Conservation (phyloP, 2,888 invertebrate species). For the Panzeria rudis region DNA sequence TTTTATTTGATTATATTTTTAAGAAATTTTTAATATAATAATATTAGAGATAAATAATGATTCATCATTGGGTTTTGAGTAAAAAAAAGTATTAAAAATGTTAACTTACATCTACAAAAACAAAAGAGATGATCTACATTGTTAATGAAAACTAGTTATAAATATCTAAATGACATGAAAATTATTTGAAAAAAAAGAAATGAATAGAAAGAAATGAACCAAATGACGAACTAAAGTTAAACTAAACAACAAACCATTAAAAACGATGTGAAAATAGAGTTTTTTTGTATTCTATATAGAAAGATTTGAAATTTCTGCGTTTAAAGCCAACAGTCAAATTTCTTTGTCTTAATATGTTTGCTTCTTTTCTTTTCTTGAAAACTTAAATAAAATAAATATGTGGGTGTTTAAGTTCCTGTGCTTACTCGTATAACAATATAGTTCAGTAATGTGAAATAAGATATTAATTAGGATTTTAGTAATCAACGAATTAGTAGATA, state of each 20-base stretch:
- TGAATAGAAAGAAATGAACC: conserved; percentile 12
- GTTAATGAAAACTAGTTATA: conserved; percentile 38
- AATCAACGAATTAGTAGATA: conserved; percentile 4
- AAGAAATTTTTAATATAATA: conserved; percentile 55
- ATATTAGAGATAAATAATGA: conserved; percentile 49
- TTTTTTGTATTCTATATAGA: background rate
- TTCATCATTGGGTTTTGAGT: conserved; percentile 46
- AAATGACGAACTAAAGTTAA: background rate
- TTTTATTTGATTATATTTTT: conserved; percentile 67
- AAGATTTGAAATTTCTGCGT: background rate
- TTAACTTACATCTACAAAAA: conserved; percentile 61
- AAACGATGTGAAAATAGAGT: conserved; percentile 12
- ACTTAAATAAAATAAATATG: background rate
- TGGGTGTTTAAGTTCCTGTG: background rate
- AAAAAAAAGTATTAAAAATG: conserved; percentile 43
- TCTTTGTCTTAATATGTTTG: background rate
- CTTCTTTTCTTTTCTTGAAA: background rate
- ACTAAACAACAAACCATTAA: background rate
- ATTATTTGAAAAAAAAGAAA: conserved; percentile 26
- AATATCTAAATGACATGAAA: conserved; percentile 18
- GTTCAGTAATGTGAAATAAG: background rate
- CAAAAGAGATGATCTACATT: conserved; percentile 16
- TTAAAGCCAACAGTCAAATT: background rate
- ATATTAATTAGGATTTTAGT: background rate
- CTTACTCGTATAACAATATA: conserved; percentile 30